Percentiles rank a stretch among this genome's conserved stretches.
These are phyloP conservation scores for Babylonia areolata DNA, from an alignment of 1,140 invertebrate species.

Conservation along the genomic window DNA sequence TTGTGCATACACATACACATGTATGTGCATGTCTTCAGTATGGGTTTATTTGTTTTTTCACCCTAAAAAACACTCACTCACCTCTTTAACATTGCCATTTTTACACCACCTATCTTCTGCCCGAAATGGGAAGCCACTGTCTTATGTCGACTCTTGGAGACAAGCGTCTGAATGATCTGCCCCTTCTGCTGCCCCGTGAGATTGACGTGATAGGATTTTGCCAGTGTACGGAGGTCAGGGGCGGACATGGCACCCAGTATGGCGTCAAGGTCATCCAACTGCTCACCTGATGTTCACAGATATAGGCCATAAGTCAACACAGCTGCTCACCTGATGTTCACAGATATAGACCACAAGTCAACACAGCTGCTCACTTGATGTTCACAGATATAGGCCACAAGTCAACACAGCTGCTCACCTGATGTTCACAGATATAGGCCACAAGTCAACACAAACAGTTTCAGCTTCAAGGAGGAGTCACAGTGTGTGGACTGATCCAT, in stretches of 20 bases:
- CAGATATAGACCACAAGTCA: too few relatives aligned
- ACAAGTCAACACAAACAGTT: too few relatives aligned
- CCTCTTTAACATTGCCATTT: conserved; percentile 57
- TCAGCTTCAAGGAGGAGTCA: too few relatives aligned
- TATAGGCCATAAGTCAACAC: conserved; percentile 29
- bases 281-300: conserved; percentile 56
- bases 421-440: too few relatives aligned
- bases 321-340: too few relatives aligned
- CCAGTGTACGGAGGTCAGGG: conserved; percentile 69
- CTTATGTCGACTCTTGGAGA: conserved; percentile 69
- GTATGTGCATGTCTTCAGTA: too few relatives aligned
- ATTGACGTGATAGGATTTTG: conserved; percentile 70
- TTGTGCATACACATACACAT: too few relatives aligned
- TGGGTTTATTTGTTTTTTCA: too few relatives aligned
- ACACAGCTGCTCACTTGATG: too few relatives aligned
- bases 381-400: too few relatives aligned
- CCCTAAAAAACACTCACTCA: conserved; percentile 21
- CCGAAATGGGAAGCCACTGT: conserved; percentile 64
- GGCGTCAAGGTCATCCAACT: conserved; percentile 64
- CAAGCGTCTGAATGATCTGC: conserved; percentile 61
- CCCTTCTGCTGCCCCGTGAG: conserved; percentile 53
- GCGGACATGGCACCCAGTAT: conserved; percentile 67
- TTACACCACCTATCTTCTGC: conserved; percentile 40
- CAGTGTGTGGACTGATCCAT: too few relatives aligned
- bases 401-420: too few relatives aligned